Base-by-base conservation (phyloP, 1,140 invertebrate species). In the Agrilus planipennis region DNA sequence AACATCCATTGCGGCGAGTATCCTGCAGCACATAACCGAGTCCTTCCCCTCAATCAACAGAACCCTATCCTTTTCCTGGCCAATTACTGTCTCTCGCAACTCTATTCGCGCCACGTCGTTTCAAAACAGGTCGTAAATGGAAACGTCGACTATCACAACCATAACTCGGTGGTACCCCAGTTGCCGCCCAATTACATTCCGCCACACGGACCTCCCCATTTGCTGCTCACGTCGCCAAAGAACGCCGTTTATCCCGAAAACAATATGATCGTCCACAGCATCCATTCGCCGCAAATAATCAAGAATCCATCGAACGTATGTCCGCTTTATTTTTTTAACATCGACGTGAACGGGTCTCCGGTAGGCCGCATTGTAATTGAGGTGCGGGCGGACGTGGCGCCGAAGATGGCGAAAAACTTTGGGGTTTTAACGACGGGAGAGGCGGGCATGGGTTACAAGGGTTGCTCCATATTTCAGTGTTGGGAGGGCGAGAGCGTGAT, bases 401-500 rank as follows among this genome's bases (percentile, higher is more conserved):
- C 90, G 3, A 87, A 81, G 55, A 94, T 93, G 73, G 80, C 84
- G 16, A 84, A 87, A 57, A 94, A 94, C 62, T 94, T 93, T 62
- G 73, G 77, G 42, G 70, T 79, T 1, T 64, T 94, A 2, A 75
- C 82, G 9, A 84, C 80, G 0, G 84, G 86, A 2, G 84, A 88
- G 50, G 70, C 76, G 15, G 84, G 84, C 9, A 72, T 81, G 39
- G 79, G 82, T 18, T 87, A 85, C 54, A 81, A 80, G 44, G 81
- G 82, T 10, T 87, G 83, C 58, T 67, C 73, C 35, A 76, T 87
- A 42, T 86, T 86, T 56, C 82, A 86, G 52, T 84, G 82, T 51
- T 86, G 82, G 82, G 79, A 79, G 50, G 79, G 78, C 21, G 81
- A 86, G 55, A 83, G 80, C 50, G 77, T 84, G 2, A 84, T 84